These are phyloP conservation scores for Drosophila lacicola DNA, from an alignment of 2,888 invertebrate genomes.

Conservation along the genomic window DNA sequence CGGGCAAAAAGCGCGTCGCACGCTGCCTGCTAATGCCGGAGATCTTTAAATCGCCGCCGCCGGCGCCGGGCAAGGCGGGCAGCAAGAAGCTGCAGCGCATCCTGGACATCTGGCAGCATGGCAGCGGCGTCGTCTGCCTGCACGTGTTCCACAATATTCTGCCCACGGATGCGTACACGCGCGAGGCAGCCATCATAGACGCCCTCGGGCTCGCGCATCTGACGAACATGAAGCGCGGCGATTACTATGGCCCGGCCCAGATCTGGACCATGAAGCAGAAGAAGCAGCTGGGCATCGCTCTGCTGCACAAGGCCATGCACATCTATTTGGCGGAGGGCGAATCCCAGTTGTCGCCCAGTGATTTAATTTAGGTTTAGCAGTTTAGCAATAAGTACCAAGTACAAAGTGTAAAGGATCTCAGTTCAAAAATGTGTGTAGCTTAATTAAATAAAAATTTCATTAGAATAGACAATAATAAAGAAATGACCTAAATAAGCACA, in stretches of 20 bases:
- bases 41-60: slow-evolving; percentile 74
- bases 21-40: slow-evolving; percentile 60
- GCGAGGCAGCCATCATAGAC: slow-evolving; percentile 98
- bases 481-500: slow-evolving; percentile 35
- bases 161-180: slow-evolving; percentile 95
- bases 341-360: slow-evolving; percentile 92
- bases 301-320: slow-evolving; percentile 92
- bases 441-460: slow-evolving; percentile 2
- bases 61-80: slow-evolving; percentile 47
- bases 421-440: slow-evolving; percentile 5
- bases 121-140: slow-evolving; percentile 94
- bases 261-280: slow-evolving; percentile 91
- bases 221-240: slow-evolving; percentile 92
- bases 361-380: slow-evolving; percentile 86
- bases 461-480: slow-evolving; percentile 8
- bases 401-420: slow-evolving; percentile 65
- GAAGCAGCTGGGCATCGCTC: slow-evolving; percentile 90
- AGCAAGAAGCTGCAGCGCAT: slow-evolving; percentile 91
- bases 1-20: slow-evolving; percentile 7
- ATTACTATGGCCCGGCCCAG: slow-evolving; percentile 92
- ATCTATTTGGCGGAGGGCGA: slow-evolving; percentile 96
- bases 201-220: slow-evolving; percentile 91
- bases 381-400: slow-evolving; percentile 56
- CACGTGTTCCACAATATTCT: slow-evolving; percentile 96
- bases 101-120: slow-evolving; percentile 93